These are phyloP conservation scores for Drosophila pseudoananassae DNA, from an alignment of 1,140 invertebrate genomes.

Conservation along the genomic window DNA sequence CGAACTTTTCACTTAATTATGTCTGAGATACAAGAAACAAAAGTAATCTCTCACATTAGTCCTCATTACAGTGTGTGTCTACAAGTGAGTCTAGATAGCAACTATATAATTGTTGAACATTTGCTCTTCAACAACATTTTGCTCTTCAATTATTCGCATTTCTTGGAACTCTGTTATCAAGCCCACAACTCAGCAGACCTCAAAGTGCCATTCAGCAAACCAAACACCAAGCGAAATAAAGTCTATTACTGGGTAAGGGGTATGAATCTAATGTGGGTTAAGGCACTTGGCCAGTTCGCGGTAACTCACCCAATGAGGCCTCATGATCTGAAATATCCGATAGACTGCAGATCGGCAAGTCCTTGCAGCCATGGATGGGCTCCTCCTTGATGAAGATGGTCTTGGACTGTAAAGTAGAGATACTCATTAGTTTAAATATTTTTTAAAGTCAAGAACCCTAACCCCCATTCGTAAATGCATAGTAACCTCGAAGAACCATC, in stretches of 20 bases:
- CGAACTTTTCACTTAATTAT: too few species aligned
- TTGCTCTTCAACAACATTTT: constrained; percentile 64
- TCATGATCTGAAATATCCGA: constrained; percentile 83
- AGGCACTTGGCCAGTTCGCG: constrained; percentile 23
- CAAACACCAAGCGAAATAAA: constrained; percentile 15
- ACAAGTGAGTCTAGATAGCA: constrained; percentile 51
- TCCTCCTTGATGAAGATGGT: constrained; percentile 80
- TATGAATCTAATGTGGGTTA: constrained; percentile 18
- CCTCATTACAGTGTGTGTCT: constrained; percentile 4
- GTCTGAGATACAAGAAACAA: constrained; percentile 3
- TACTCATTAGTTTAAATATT: not conserved
- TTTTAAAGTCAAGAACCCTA: not conserved
- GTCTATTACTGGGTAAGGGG: constrained; percentile 27
- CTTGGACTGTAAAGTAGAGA: constrained; percentile 51
- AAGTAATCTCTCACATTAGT: constrained; percentile 16
- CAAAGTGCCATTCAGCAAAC: constrained; percentile 39
- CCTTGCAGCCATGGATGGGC: constrained; percentile 72
- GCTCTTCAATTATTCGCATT: constrained; percentile 73
- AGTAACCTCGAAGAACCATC: constrained; percentile 4
- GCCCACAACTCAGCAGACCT: constrained; percentile 17
- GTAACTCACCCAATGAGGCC: constrained; percentile 72
- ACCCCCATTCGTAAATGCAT: not conserved
- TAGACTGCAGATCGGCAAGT: constrained; percentile 72
- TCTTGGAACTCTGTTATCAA: constrained; percentile 71
- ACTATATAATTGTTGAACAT: constrained; percentile 47